Evolutionary conservation across 2,888 invertebrate genomes (phyloP), one percentile per base, ranked within the genome.

Genomic region (Drosophila borborema): DNA sequence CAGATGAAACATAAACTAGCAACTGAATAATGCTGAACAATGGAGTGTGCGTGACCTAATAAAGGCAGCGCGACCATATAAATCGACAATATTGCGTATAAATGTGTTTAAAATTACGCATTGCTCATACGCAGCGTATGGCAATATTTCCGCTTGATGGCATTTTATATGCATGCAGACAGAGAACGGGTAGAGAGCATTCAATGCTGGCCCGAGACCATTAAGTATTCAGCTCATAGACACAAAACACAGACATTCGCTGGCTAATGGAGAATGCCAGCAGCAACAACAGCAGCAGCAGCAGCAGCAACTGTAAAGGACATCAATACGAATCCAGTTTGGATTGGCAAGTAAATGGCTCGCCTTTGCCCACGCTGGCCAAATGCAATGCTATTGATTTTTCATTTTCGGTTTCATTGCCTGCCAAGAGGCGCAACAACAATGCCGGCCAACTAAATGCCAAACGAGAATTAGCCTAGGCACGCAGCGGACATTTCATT

Each of bases 91-190:
- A 89, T 82, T 80, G 82, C 78, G 81, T 82, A 82, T 75, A 86
- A 86, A 86, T 89, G 82, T 78, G 80, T 89, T 85, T 87, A 82
- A 88, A 90, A 90, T 90, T 82, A 88, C 88, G 83, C 88, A 88
- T 86, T 86, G 75, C 90, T 86, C 86, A 90, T 86, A 88, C 86
- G 86, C 86, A 81, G 81, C 86, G 88, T 86, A 86, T 82, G 82
- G 76, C 88, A 85, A 86, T 86, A 86, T 86, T 89, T 86, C 73
- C 85, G 85, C 89, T 89, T 72, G 64, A 76, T 68, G 46, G 84
- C 72, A 62, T 55, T 86, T 74, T 73, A 71, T 86, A 74, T 73
- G 76, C 59, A 70, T 62, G 63, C 72, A 62, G 54, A 43, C 51
- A 58, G 45, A n/a, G 38, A 53, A 18, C 41, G 51, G 55, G 18